Evolutionary conservation across 2,888 invertebrate species (phyloP).

Genomic region (Chrysolina haemoptera): DNA sequence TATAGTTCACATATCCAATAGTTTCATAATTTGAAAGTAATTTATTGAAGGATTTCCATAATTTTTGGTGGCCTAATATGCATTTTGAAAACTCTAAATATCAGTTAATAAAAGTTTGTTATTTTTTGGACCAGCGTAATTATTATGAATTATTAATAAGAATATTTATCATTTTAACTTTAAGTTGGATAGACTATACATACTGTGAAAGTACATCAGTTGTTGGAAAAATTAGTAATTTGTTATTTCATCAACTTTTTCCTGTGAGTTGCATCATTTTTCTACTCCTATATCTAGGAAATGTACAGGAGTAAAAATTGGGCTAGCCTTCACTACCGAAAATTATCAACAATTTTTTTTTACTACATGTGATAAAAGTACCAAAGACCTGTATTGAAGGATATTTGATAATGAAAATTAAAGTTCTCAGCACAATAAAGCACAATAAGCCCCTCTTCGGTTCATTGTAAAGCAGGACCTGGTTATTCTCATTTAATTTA

Average conservation of each 20-base stretch:
- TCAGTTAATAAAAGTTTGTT: neutral
- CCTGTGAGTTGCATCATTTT: no score
- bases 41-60: neutral
- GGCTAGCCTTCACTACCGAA: no score
- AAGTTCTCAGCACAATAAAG: neutral
- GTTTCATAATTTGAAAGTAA: neutral
- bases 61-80: neutral
- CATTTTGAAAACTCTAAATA: neutral
- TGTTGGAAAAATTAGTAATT: no score
- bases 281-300: no score
- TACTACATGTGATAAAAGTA: slow-evolving; percentile 14
- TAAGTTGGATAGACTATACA: no score
- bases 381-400: neutral
- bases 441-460: slow-evolving; percentile 9
- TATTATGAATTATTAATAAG: neutral
- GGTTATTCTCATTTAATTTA: slow-evolving; percentile 19
- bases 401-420: slow-evolving; percentile 8
- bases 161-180: neutral
- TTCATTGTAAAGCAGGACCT: neutral
- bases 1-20: neutral
- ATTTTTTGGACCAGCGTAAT: neutral
- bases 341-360: slow-evolving; percentile 4
- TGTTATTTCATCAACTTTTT: no score
- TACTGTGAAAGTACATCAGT: no score
- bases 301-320: no score